These are phyloP conservation scores for Platycheirus albimanus DNA, from an alignment of 2,888 invertebrate species.

Conservation along the genomic window DNA sequence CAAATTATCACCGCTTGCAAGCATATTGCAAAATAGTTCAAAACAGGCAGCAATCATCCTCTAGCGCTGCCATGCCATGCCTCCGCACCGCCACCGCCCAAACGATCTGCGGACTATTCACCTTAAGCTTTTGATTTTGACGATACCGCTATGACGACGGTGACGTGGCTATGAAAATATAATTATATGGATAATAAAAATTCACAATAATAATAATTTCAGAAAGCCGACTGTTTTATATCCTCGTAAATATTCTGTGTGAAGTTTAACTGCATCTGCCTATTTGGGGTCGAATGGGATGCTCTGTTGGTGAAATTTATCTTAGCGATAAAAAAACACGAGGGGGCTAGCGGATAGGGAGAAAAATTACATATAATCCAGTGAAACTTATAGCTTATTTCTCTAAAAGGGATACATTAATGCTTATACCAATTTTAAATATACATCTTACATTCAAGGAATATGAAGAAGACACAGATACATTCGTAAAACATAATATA, in stretches of 20 bases:
- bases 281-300: slow-evolving; percentile 23
- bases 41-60: too few species aligned
- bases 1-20: background rate
- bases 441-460: too few species aligned
- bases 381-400: too few species aligned
- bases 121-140: background rate
- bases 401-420: too few species aligned
- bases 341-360: too few species aligned
- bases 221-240: slow-evolving; percentile 70
- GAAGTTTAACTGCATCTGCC: slow-evolving; percentile 47
- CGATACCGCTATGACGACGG: slow-evolving; percentile 22
- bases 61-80: too few species aligned
- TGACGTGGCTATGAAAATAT: slow-evolving; percentile 65
- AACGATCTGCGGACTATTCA: slow-evolving; percentile 11
- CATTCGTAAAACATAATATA: too few species aligned
- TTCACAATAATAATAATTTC: slow-evolving; percentile 71
- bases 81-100: slow-evolving; percentile 3
- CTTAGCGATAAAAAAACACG: too few species aligned
- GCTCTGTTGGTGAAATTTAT: background rate
- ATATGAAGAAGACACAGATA: too few species aligned
- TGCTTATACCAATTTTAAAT: too few species aligned
- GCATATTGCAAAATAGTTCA: slow-evolving; percentile 33
- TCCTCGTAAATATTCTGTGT: slow-evolving; percentile 59
- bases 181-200: slow-evolving; percentile 71
- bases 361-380: too few species aligned